Base-by-base conservation (phyloP, 2,113 vertebrate species). In the Pithys albifrons region DNA sequence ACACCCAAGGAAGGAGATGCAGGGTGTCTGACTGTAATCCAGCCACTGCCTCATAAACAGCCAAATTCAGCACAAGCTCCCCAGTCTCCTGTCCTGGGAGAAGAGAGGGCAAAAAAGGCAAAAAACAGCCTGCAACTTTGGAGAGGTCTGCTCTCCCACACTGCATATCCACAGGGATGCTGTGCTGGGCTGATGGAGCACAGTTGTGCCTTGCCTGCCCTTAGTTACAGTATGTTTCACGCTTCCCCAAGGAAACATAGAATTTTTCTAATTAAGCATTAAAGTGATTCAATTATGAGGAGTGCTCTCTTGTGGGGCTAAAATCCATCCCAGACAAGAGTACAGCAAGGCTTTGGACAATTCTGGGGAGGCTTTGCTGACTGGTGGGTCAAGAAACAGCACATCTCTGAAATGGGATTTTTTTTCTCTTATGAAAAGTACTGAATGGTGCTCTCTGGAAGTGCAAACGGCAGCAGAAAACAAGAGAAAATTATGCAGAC, bases 251-350 rank as follows among this genome's bases (percentile, higher is more conserved):
- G 80, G 97, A 95, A 93, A 91, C 48, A 66, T 2, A 80, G 85
- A 61, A 23, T 67, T 93, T 89, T 95, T 94, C 94, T 95, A 96
- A 97, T 96, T 96, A 96, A 91, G 93, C 72, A 66, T 89, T 96
- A 54, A 93, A 97, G 62, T 76, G 84, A 94, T 96, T 96, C 84
- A 95, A 94, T 97, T 95, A 96, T 91, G 81, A 93, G 64, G 88
- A 93, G 95, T 51, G 64, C 61, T 97, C 83, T 85, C 93, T 85
- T 70, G 90, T 77, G 48, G 57, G 66, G 46, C 35, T 70, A 20
- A 93, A 93, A 79, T 37, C 58, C 31, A 3, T 67, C 82, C 64
- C 84, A 93, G 76, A 80, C 69, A 86, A 78, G 88, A 83, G 49
- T 15, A 83, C 22, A 89, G 84, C 66, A 79, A 88, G 45, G 75